A percentile compares a stretch with the other conserved stretches of the same genome.
Conservation (phyloP, 2,113 vertebrate genomes). For the Dicrurus megarhynchus region DNA sequence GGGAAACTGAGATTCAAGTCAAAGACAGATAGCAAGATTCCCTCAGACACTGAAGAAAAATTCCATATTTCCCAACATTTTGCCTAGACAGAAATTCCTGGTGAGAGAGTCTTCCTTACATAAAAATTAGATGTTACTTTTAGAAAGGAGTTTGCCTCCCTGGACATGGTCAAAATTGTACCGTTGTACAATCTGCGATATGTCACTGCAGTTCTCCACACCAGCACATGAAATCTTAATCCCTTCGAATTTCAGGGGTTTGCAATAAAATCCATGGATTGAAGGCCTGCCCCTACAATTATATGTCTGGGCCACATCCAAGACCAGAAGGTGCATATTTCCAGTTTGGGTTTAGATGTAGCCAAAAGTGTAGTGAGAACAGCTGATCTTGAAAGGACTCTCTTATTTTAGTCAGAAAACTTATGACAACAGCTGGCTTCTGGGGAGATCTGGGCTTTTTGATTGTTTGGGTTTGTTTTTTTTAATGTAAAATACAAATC, state of each 20-base stretch:
- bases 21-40: background rate
- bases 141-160: background rate
- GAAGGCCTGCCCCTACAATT: constrained; percentile 47
- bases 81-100: background rate
- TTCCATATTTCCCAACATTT: background rate
- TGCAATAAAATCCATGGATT: constrained; percentile 12
- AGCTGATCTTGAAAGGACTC: background rate
- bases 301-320: constrained; percentile 23
- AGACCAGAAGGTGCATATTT: constrained; percentile 38
- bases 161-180: background rate
- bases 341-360: background rate
- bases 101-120: background rate
- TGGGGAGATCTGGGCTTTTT: fast-evolving
- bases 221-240: constrained; percentile 19
- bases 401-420: background rate
- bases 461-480: background rate
- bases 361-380: background rate
- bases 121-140: background rate
- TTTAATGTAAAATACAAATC: background rate
- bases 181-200: background rate
- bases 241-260: constrained; percentile 25
- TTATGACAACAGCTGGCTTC: background rate
- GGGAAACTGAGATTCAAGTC: background rate
- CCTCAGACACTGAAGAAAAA: background rate
- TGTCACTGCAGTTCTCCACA: background rate